Evolutionary conservation across 2,113 vertebrate genomes (phyloP).

Genomic region (Aphyosemion australe): DNA sequence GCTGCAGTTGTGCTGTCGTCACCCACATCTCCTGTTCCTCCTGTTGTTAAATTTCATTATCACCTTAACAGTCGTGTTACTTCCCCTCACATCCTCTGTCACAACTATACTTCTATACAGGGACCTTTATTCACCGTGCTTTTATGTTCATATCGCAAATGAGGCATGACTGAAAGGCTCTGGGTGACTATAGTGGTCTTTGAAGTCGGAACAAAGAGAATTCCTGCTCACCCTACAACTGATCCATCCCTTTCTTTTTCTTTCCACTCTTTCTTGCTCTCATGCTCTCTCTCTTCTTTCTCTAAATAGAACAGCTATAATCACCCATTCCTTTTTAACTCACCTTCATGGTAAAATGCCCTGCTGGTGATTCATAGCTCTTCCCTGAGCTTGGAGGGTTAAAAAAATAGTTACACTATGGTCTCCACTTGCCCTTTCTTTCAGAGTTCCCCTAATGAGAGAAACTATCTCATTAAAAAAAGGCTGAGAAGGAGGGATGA

Average conservation of each 20-base stretch:
- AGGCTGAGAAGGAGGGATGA: constrained; percentile 15
- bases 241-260: constrained; percentile 27
- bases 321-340: constrained; percentile 66
- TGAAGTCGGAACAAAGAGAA: constrained; percentile 77
- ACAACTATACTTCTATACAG: constrained; percentile 14
- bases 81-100: constrained; percentile 25
- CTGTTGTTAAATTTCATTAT: constrained; percentile 37
- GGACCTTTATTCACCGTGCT: constrained; percentile 30
- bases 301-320: constrained; percentile 58
- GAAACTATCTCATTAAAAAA: constrained; percentile 31
- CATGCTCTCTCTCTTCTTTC: constrained; percentile 19
- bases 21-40: constrained; percentile 19
- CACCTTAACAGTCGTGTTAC: constrained; percentile 26
- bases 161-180: constrained; percentile 48
- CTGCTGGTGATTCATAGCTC: constrained; percentile 13
- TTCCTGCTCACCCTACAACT: constrained; percentile 40
- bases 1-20: background rate
- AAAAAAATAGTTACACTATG: constrained; percentile 10
- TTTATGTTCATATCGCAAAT: constrained; percentile 56
- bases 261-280: constrained; percentile 6
- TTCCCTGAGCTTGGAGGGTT: constrained; percentile 1
- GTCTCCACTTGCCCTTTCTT: constrained; percentile 6
- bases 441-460: constrained; percentile 16
- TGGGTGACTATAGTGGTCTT: constrained; percentile 54
- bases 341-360: constrained; percentile 20